These are phyloP conservation scores for Tiliacea citrago DNA, from an alignment of 2,888 invertebrate genomes.

Conservation along the genomic window DNA sequence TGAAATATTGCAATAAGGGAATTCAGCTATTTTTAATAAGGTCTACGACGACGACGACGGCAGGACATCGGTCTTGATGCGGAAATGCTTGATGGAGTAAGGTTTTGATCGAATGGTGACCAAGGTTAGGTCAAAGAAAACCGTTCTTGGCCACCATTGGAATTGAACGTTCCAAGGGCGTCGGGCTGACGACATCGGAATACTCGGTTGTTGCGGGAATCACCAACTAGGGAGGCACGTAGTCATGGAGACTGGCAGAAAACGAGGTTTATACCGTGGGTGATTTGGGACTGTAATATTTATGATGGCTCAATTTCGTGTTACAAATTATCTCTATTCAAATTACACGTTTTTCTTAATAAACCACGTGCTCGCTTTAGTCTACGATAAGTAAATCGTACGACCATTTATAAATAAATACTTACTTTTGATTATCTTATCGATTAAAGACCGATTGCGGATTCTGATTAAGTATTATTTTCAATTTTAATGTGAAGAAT, in stretches of 20 bases:
- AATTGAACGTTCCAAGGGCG: background rate
- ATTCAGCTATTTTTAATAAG: background rate
- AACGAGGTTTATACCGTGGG: background rate
- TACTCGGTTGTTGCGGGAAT: background rate
- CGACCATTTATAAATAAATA: slow-evolving; percentile 9
- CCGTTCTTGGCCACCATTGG: background rate
- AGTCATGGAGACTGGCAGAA: background rate
- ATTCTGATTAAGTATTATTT: slow-evolving; percentile 23
- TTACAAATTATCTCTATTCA: too few relatives aligned
- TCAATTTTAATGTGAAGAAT: slow-evolving; percentile 5
- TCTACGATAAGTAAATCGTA: slow-evolving; percentile 22
- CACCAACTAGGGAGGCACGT: background rate
- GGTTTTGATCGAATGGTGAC: background rate
- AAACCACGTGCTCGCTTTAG: slow-evolving; percentile 7
- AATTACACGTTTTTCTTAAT: background rate
- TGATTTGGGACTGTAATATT: background rate
- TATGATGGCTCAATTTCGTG: background rate
- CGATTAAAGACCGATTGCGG: slow-evolving; percentile 18
- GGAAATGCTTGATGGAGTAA: background rate
- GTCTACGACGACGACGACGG: background rate
- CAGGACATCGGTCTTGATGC: too few relatives aligned
- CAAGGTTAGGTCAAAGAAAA: background rate
- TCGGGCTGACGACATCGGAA: background rate
- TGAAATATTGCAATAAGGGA: background rate
- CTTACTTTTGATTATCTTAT: slow-evolving; percentile 32